phyloP scores from a whole-genome alignment of 2,888 invertebrate genomes.

The Parasteatoda lunata region DNA sequence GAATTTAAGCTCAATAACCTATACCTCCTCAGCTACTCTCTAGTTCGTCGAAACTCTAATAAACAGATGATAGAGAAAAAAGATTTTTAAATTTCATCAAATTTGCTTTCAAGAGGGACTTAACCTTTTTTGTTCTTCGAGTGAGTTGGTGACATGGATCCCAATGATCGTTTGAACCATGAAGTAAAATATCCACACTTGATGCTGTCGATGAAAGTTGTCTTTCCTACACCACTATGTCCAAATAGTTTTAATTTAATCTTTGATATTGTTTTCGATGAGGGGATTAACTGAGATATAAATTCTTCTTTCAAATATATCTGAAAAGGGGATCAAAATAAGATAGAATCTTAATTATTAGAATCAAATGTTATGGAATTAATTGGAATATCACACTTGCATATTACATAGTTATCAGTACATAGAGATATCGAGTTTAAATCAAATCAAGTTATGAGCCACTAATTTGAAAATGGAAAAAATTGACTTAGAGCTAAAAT shows the following conservation, averaged over 20 bases:
- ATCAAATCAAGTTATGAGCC: too few species aligned
- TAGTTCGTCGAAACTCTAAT: too few species aligned
- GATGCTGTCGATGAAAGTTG: conserved; percentile 80
- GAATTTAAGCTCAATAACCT: too few species aligned
- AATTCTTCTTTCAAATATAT: conserved; percentile 77
- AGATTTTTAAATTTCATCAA: neutral
- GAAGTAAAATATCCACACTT: conserved; percentile 82
- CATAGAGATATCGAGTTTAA: too few species aligned
- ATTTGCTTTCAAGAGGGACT: neutral
- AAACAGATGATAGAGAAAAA: too few species aligned
- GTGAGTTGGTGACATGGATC: conserved; percentile 45
- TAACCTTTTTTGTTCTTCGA: conserved; percentile 52
- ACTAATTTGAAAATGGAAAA: too few species aligned
- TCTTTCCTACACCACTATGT: conserved; percentile 83
- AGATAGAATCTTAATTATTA: too few species aligned
- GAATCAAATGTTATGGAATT: too few species aligned
- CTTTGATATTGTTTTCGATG: conserved; percentile 78
- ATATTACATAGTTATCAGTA: too few species aligned
- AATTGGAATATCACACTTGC: too few species aligned
- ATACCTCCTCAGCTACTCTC: too few species aligned
- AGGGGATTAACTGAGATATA: conserved; percentile 80
- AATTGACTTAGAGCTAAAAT: too few species aligned
- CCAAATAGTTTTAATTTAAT: conserved; percentile 83
- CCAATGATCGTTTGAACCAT: conserved; percentile 77
- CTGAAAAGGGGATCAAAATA: conserved; percentile 37